Conservation (phyloP, 2,888 invertebrate species). For the Euclidia mi region DNA sequence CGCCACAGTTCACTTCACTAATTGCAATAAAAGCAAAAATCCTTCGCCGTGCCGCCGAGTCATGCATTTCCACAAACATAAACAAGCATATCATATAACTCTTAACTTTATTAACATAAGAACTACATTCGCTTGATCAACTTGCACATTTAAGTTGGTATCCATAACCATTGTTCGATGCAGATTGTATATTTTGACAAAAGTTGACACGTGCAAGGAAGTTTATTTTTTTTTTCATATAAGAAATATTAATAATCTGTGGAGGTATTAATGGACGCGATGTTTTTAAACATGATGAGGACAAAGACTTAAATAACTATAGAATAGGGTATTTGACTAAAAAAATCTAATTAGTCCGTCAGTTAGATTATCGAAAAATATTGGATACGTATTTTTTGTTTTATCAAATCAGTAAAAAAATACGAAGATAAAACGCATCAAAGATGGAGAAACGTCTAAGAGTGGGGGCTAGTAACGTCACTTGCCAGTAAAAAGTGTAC, state of each 20-base stretch:
- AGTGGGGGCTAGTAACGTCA: too few species aligned
- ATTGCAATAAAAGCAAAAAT: conserved; percentile 48
- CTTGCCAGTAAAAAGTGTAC: too few species aligned
- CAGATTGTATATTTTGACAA: conserved; percentile 57
- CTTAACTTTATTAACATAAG: conserved; percentile 5
- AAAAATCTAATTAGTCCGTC: too few species aligned
- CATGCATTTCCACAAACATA: conserved; percentile 30
- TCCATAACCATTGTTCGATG: conserved; percentile 45
- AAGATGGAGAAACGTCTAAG: too few species aligned
- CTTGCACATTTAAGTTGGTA: conserved; percentile 17
- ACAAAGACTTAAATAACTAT: conserved; percentile 35
- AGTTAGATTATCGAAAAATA: too few species aligned
- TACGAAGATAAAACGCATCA: too few species aligned
- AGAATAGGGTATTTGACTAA: too few species aligned
- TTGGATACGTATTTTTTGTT: too few species aligned
- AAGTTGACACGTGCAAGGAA: conserved; percentile 47
- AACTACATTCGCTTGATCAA: conserved; percentile 16
- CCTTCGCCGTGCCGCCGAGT: conserved; percentile 31
- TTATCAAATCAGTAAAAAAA: too few species aligned
- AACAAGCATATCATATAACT: conserved; percentile 10
- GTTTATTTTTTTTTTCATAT: conserved; percentile 26
- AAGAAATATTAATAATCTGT: conserved; percentile 40
- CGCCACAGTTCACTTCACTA: conserved; percentile 47
- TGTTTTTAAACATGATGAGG: conserved; percentile 42
- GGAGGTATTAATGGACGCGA: conserved; percentile 32